These are phyloP conservation scores for Camelus bactrianus DNA, from an alignment of 2,113 vertebrate genomes.

Conservation along the genomic window DNA sequence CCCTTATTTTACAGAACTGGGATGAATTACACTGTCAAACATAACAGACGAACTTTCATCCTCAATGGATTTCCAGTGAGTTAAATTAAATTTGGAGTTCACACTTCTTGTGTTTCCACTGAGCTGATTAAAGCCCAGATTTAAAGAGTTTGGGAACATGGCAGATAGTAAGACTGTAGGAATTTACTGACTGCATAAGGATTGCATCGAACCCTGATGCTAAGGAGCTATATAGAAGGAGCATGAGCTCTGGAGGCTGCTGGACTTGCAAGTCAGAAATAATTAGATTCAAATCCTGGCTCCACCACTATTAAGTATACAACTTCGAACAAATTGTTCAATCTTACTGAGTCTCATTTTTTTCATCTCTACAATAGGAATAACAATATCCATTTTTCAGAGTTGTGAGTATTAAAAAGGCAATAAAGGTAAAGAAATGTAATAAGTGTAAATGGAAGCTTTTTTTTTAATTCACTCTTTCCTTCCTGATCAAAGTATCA, in stretches of 20 bases:
- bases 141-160: neutral
- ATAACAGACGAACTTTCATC: neutral
- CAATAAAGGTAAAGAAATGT: slow-evolving; percentile 21
- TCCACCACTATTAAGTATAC: neutral
- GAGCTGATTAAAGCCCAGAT: neutral
- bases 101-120: neutral
- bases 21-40: neutral
- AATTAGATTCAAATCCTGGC: neutral
- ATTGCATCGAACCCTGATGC: neutral
- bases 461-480: neutral
- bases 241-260: neutral
- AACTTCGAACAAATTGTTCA: neutral
- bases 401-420: neutral
- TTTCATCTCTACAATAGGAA: slow-evolving; percentile 10
- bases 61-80: slow-evolving; percentile 18
- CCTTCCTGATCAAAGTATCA: neutral
- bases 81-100: neutral
- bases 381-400: neutral
- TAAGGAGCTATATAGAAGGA: neutral
- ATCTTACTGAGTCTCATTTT: neutral
- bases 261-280: neutral
- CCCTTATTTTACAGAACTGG: neutral
- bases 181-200: neutral
- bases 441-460: neutral
- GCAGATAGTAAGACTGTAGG: neutral